Evolutionary conservation across 2,797 vertebrate species (phyloP), one percentile per base, ranked within the genome.

Genomic region (Crypturellus tataupa): DNA sequence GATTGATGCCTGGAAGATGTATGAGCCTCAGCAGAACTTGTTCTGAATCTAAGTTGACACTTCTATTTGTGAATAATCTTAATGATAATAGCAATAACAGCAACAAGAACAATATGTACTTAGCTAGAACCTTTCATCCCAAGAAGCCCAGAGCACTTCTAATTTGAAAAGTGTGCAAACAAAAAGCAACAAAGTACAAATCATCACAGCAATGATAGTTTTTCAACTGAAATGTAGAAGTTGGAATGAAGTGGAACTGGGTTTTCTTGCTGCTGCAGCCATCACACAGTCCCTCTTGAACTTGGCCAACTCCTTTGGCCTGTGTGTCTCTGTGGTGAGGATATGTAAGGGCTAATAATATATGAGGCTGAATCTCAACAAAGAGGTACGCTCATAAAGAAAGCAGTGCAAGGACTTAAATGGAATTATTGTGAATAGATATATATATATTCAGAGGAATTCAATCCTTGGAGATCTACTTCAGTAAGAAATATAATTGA

Each of bases 1-100:
- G 58, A 77, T 55, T 78, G 80, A 91, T 88, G 91, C 75, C 88
- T 96, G 78, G 80, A 89, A 96, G 92, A 92, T 90, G 86, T 10
- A 85, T 21, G 16, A 87, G 31, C 67, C 73, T 91, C 56, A 85
- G 78, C 63, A 94, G 85, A 95, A 94, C 65, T 89, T 83, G 60
- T 91, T 96, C 86, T 60, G 80, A 79, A 91, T 89, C n/a, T 94
- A 75, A 76, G n/a, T 76, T 92, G 82, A 90, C 56, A 44, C 71
- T 83, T 96, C 44, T 80, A 33, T 90, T 96, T 16, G 13, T 94
- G 65, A 86, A 92, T 86, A 77, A 84, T 90, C 65, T 90, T 86
- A 85, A 69, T 89, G 56, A 95, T 80, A 85, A 58, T 18, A 60
- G 37, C 10, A 82, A 79, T 13, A 88, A 44, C 27, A 67, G 49